Base-by-base conservation (phyloP, 2,113 vertebrate species). In the Seriola quinqueradiata region DNA sequence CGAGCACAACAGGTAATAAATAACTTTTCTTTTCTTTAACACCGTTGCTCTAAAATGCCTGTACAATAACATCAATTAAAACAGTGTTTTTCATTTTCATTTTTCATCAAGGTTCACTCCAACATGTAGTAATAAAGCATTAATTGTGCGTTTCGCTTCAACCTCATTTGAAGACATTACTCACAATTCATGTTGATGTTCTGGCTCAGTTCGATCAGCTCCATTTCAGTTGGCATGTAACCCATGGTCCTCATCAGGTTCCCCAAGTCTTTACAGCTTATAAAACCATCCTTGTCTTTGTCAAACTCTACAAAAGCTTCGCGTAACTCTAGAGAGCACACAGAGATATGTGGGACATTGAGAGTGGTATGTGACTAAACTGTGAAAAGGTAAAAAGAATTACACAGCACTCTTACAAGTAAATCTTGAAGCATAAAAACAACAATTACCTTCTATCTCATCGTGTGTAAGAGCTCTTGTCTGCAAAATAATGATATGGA, bases 221-320 rank as follows among this genome's bases (percentile, higher is more conserved):
- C 98, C 98, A 99, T 99, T 91, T 99, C 98, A 0, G 98, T 99
- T n/a, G 97, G 97, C 98, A 98, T 99, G 94, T 98, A 99, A 74
- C 97, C 98, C 98, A 99, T 99, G 8, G 98, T 99, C 44, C 98
- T 95, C 98, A 99, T 99, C 89, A 98, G 96, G 90, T 99, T 98
- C 21, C 98, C 98, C 95, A 99, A 93, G 86, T 99, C 97, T 87
- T 97, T 97, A 89, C 98, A 99, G 95, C 93, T 96, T 90, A 99
- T 99, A 78, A 97, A 97, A 46, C 98, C 97, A 59, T 99, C 97
- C 54, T 96, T 97, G 91, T 99, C 98, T 89, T 98, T 98, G 90
- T 99, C 98, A 78, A 99, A 99, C 87, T 99, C 98, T 12, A 95
- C 90, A 93, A 99, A 99, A 60, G 97, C 98, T 86, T 97, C 97